Base-by-base conservation (phyloP, 1,140 invertebrate genomes). In the Drosophila elegans region DNA sequence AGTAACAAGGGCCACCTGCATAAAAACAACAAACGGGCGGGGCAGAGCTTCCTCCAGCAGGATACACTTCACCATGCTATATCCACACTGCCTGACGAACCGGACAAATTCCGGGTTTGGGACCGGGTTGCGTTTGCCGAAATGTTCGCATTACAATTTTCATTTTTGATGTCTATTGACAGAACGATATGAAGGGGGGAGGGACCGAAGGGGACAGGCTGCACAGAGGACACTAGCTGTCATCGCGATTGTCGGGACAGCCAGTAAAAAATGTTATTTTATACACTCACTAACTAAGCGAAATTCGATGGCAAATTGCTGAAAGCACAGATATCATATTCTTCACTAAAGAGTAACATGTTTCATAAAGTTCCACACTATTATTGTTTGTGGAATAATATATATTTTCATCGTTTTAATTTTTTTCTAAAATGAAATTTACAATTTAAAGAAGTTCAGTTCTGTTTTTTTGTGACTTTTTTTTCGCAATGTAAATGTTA, bases 131-230 rank as follows among this genome's bases (percentile, higher is more conserved):
- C 66, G 68, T 74, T 78, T 80, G 73, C 51, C 85, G 51, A 86
- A 88, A 88, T 88, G 64, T 85, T 88, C 82, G 82, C 57, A 89
- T 89, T 89, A 89, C 84, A 89, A 89, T 89, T 89, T 89, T 89
- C 77, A 89, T 89, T 89, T 89, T 89, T 89, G 85, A 89, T 89
- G 84, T 89, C 80, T 85, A 89, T 89, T 89, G 84, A 89, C 84
- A 89, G 54, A 76, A 53, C 55, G 54, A 64, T 61, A 56, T 49
- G 77, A 42, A 36, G 41, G 68, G 12, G 25, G 44, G 38, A n/a
- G n/a, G 59, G 6, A 13, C 0, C 21, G 9, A 36, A 16, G 7
- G 13, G 42, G 9, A 29, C 41, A 39, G 36, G 56, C 53, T 45
- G 57, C 36, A 25, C 44, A 12, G n/a, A 41, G 59, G 45, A 54